Evolutionary conservation across 2,113 vertebrate genomes (phyloP).

Genomic region (Connochaetes taurinus): DNA sequence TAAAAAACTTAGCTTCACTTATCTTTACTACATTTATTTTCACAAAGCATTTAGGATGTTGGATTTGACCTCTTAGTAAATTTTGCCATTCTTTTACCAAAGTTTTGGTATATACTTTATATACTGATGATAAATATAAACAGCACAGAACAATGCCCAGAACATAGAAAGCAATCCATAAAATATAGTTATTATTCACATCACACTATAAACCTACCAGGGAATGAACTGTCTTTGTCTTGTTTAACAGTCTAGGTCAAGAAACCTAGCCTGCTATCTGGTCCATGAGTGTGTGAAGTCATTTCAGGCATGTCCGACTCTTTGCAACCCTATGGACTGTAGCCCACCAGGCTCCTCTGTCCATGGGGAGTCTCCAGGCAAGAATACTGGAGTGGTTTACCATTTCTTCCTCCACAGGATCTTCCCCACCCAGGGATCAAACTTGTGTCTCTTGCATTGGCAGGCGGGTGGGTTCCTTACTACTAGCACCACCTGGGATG

Average conservation of each 20-base stretch:
- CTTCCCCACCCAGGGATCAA: background rate
- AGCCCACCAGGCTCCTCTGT: background rate
- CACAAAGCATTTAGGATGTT: background rate
- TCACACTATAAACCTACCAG: background rate
- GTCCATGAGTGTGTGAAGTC: background rate
- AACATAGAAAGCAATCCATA: background rate
- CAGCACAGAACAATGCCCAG: background rate
- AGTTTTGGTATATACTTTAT: background rate
- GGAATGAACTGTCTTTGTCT: background rate
- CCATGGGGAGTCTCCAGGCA: background rate
- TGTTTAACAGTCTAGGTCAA: background rate
- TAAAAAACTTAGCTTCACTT: background rate
- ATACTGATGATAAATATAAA: background rate
- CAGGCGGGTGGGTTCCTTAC: background rate
- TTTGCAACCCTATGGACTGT: background rate
- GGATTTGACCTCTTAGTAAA: slow-evolving; percentile 9
- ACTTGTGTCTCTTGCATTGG: background rate
- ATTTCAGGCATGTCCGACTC: background rate
- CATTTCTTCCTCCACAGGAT: background rate
- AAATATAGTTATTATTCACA: background rate
- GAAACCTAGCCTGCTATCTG: background rate
- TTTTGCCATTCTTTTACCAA: background rate
- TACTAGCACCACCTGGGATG: background rate
- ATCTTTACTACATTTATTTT: background rate
- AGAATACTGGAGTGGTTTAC: background rate